These are phyloP conservation scores for Macropis europaea DNA, from an alignment of 2,888 invertebrate genomes.

Conservation along the genomic window DNA sequence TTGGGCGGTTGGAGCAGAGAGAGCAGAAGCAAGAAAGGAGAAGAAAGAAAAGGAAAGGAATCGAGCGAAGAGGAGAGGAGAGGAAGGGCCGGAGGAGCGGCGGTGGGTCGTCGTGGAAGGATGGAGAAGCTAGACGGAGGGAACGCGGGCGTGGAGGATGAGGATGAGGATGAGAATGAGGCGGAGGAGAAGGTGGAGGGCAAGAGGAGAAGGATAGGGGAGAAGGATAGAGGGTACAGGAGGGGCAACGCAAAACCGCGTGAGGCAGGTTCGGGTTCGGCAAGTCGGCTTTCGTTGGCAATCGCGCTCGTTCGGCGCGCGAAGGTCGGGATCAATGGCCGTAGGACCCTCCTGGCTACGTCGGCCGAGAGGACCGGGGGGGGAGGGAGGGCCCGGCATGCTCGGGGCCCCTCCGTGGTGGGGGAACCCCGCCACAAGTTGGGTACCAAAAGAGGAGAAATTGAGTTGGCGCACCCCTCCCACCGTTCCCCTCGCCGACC, in stretches of 20 bases:
- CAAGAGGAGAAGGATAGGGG: background rate
- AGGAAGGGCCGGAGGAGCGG: too few species aligned
- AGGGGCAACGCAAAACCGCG: conserved; percentile 59
- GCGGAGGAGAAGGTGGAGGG: conserved; percentile 7
- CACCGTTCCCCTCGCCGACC: conserved; percentile 22
- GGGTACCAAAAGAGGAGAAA: conserved; percentile 69
- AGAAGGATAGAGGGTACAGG: conserved; percentile 10
- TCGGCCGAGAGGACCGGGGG: conserved; percentile 26
- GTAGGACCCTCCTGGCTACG: conserved; percentile 74
- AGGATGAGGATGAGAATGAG: conserved; percentile 22
- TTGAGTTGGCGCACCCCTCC: conserved; percentile 63
- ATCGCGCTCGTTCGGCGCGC: conserved; percentile 79
- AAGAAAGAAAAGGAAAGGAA: background rate
- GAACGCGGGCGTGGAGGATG: conserved; percentile 19
- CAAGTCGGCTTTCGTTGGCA: conserved; percentile 76
- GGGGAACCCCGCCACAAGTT: conserved; percentile 61
- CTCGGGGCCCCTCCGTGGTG: conserved; percentile 47
- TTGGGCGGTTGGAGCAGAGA: background rate
- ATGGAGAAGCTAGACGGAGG: conserved; percentile 51
- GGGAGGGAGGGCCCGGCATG: conserved; percentile 54
- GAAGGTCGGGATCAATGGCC: conserved; percentile 80
- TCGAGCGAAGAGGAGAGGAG: conserved; percentile 7
- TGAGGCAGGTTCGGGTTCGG: conserved; percentile 78
- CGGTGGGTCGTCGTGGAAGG: conserved; percentile 43
- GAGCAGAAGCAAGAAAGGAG: background rate